A percentile compares a stretch with the other conserved stretches of the same genome.
These are phyloP conservation scores for Balaenoptera acutorostrata DNA, from an alignment of 2,113 vertebrate species.

Conservation along the genomic window DNA sequence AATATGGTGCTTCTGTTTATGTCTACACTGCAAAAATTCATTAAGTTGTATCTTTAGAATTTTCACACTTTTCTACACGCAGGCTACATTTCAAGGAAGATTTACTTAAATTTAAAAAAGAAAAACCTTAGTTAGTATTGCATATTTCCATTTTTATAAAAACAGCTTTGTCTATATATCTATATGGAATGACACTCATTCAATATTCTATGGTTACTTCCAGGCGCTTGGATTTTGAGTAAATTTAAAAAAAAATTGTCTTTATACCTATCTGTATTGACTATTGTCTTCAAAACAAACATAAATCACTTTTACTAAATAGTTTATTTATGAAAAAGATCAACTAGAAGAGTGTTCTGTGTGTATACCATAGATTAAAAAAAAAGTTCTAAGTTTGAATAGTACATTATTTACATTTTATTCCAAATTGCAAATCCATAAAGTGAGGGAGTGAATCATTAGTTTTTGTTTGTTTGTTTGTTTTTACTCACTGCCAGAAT, in stretches of 20 bases:
- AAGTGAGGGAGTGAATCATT: neutral
- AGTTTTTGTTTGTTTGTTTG: no score
- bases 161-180: neutral
- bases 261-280: neutral
- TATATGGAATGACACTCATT: neutral
- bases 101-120: no score
- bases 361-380: neutral
- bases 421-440: neutral
- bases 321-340: neutral
- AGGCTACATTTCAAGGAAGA: no score
- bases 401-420: neutral
- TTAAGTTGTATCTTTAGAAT: no score
- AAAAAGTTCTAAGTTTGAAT: neutral
- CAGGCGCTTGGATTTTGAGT: neutral
- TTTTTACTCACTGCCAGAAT: neutral
- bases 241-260: no score
- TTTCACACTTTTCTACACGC: no score
- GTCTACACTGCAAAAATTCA: no score
- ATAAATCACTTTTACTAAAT: neutral
- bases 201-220: neutral
- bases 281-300: neutral
- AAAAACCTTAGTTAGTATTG: neutral
- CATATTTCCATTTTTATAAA: neutral
- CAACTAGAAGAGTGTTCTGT: neutral
- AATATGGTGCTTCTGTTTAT: no score